These are phyloP conservation scores for Drosophila limbata DNA, from an alignment of 2,888 invertebrate species.

Conservation along the genomic window DNA sequence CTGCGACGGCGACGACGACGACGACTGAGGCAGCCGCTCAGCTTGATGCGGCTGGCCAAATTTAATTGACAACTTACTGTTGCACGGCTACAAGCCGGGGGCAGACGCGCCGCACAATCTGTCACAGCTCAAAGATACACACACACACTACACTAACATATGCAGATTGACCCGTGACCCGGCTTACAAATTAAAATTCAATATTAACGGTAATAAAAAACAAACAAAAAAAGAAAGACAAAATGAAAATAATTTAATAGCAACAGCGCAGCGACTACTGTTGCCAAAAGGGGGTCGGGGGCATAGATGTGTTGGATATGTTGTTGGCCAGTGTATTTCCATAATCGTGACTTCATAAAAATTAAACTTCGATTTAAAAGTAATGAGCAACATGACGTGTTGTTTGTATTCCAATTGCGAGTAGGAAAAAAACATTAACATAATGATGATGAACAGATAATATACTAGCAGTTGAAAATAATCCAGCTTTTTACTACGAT, in stretches of 20 bases:
- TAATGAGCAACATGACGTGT: constrained; percentile 74
- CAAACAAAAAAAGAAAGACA: constrained; percentile 24
- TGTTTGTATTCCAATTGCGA: constrained; percentile 44
- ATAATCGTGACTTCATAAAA: constrained; percentile 84
- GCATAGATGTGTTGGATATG: constrained; percentile 34
- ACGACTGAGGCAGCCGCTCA: constrained; percentile 31
- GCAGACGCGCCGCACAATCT: constrained; percentile 64
- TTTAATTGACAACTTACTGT: constrained; percentile 80
- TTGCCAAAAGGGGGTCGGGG: not conserved
- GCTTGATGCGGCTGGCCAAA: constrained; percentile 81
- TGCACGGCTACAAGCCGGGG: constrained; percentile 49
- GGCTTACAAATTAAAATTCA: constrained; percentile 83
- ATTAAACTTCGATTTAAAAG: constrained; percentile 83
- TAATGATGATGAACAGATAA: constrained; percentile 61
- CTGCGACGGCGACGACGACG: not conserved
- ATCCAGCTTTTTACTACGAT: not conserved
- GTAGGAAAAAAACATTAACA: constrained; percentile 32
- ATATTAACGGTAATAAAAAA: constrained; percentile 76
- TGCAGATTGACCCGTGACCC: constrained; percentile 58
- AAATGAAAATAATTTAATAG: constrained; percentile 64
- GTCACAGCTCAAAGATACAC: constrained; percentile 71
- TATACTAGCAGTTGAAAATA: constrained; percentile 25
- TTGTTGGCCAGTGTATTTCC: constrained; percentile 71
- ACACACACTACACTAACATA: constrained; percentile 37
- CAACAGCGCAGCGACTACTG: constrained; percentile 14